Evolutionary conservation across 2,888 invertebrate species (phyloP).

Genomic region (Caradrina kadenii): DNA sequence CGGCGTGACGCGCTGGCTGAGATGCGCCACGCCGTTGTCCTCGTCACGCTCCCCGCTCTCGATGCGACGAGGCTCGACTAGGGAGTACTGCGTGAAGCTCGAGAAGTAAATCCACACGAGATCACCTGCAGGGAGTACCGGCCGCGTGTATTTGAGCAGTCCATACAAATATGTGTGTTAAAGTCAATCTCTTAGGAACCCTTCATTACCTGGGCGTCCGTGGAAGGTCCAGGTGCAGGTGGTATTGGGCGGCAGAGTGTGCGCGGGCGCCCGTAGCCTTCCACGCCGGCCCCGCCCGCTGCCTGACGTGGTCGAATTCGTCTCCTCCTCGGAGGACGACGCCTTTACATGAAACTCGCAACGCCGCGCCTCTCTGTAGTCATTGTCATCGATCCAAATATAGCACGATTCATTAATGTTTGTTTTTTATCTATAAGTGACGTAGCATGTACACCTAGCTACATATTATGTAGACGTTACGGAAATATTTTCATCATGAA

Average conservation of each 20-base stretch:
- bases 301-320: slow-evolving; percentile 84
- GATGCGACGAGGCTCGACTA: slow-evolving; percentile 88
- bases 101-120: slow-evolving; percentile 97
- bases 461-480: too few relatives aligned
- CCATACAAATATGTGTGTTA: too few relatives aligned
- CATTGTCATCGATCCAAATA: slow-evolving; percentile 1
- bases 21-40: slow-evolving; percentile 64
- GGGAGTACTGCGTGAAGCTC: slow-evolving; percentile 95
- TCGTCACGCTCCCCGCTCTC: slow-evolving; percentile 90
- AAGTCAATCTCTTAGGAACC: not conserved
- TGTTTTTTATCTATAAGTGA: not conserved
- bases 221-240: slow-evolving; percentile 96
- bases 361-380: slow-evolving; percentile 86
- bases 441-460: too few relatives aligned
- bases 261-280: slow-evolving; percentile 94
- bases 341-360: slow-evolving; percentile 95
- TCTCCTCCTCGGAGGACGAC: slow-evolving; percentile 92
- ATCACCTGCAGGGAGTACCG: slow-evolving; percentile 88
- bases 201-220: slow-evolving; percentile 91
- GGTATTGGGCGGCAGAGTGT: slow-evolving; percentile 96
- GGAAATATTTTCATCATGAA: too few relatives aligned
- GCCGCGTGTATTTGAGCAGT: not conserved
- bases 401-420: not conserved
- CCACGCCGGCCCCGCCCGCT: slow-evolving; percentile 93
- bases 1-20: slow-evolving; percentile 51